phyloP scores from a whole-genome alignment of 2,888 invertebrate species.

The Acanthacorydalis orientalis region DNA sequence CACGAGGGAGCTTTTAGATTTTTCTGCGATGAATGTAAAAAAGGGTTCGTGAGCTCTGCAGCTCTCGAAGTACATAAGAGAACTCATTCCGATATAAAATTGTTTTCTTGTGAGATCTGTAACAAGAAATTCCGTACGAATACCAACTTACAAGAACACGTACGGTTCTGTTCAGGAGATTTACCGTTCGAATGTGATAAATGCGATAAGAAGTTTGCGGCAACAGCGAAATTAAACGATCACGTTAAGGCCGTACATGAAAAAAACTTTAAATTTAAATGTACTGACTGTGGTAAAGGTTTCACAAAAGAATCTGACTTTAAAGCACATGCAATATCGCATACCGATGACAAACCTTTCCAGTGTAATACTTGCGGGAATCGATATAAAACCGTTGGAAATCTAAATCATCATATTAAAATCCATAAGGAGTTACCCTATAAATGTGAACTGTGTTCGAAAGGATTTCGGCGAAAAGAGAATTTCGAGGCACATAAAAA shows the following conservation, averaged over 20 bases:
- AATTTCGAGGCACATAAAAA: conserved; percentile 23
- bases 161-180: conserved; percentile 21
- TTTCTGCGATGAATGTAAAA: conserved; percentile 3
- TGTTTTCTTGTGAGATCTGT: conserved; percentile 20
- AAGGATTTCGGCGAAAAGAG: conserved; percentile 25
- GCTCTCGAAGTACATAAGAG: conserved; percentile 8
- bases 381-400: conserved; percentile 23
- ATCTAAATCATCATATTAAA: conserved; percentile 26
- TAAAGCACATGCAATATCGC: conserved; percentile 23
- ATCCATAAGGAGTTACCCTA: conserved; percentile 20
- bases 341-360: conserved; percentile 24
- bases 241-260: conserved; percentile 23
- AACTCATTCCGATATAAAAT: conserved; percentile 13
- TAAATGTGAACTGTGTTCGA: conserved; percentile 19
- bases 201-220: conserved; percentile 23
- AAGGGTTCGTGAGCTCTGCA: conserved; percentile 1
- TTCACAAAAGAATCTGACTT: conserved; percentile 24
- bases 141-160: conserved; percentile 21
- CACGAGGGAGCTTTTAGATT: conserved; percentile 12
- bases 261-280: conserved; percentile 23
- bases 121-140: conserved; percentile 19
- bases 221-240: conserved; percentile 21
- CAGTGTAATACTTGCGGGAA: conserved; percentile 22
- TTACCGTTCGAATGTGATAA: conserved; percentile 20
- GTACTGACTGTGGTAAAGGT: conserved; percentile 24